A percentile compares a stretch with the other conserved stretches of the same genome.
Evolutionary conservation across 2,888 invertebrate species (phyloP).

Genomic region (Erebia aethiops): DNA sequence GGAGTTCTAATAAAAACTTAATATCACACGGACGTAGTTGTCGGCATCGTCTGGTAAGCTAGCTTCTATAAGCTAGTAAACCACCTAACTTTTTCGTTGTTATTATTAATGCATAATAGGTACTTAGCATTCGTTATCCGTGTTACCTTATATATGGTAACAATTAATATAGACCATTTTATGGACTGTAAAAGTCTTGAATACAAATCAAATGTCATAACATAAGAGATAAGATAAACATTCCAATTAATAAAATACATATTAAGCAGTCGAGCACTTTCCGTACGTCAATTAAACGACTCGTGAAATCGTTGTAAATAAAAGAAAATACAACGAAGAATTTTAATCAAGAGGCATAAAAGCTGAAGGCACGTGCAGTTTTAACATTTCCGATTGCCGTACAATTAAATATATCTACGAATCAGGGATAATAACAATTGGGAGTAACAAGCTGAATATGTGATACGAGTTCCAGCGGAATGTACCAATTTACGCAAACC

Average conservation of each 20-base stretch:
- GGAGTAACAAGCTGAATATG: slow-evolving; percentile 31
- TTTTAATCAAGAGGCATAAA: slow-evolving; percentile 26
- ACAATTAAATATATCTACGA: slow-evolving; percentile 29
- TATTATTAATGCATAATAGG: too few relatives aligned
- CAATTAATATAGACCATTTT: too few relatives aligned
- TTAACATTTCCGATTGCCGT: slow-evolving; percentile 26
- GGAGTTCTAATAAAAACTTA: too few relatives aligned
- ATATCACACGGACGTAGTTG: too few relatives aligned
- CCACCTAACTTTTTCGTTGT: too few relatives aligned
- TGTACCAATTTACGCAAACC: slow-evolving; percentile 25
- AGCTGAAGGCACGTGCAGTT: slow-evolving; percentile 23
- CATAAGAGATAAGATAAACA: neutral
- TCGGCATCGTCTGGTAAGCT: too few relatives aligned
- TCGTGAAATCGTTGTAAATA: slow-evolving; percentile 25
- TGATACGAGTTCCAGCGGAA: slow-evolving; percentile 30
- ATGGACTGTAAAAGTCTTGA: too few relatives aligned
- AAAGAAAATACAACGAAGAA: slow-evolving; percentile 23
- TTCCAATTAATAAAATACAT: slow-evolving; percentile 14
- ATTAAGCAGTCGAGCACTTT: neutral
- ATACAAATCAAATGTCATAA: neutral
- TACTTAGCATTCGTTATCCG: too few relatives aligned
- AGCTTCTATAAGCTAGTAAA: too few relatives aligned
- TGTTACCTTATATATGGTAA: too few relatives aligned
- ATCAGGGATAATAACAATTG: slow-evolving; percentile 27
- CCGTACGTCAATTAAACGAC: slow-evolving; percentile 20